These are phyloP conservation scores for Stratiomys singularior DNA, from an alignment of 2,888 invertebrate genomes.

Conservation along the genomic window DNA sequence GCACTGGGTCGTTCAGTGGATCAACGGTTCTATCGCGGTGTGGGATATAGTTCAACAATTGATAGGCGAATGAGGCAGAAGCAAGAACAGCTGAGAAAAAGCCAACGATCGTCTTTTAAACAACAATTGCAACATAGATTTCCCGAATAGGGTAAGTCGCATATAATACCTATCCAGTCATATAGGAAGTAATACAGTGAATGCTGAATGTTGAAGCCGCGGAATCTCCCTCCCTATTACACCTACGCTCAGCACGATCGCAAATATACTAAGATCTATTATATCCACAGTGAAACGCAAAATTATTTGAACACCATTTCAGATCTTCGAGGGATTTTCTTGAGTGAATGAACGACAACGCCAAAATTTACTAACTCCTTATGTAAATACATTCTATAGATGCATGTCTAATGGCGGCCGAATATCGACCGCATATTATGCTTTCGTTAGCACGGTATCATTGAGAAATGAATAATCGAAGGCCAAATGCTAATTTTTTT, in stretches of 20 bases:
- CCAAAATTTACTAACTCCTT: too few relatives aligned
- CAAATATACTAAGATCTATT: not conserved
- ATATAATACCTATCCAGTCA: not conserved
- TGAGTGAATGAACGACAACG: too few relatives aligned
- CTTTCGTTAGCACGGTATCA: not conserved
- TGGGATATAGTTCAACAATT: slow-evolving; percentile 31
- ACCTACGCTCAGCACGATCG: not conserved
- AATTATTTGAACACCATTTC: not conserved
- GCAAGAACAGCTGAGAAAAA: slow-evolving; percentile 6
- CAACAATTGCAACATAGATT: slow-evolving; percentile 34
- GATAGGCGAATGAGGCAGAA: slow-evolving; percentile 9
- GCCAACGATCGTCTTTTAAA: not conserved
- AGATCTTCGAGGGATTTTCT: not conserved
- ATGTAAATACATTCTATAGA: too few relatives aligned
- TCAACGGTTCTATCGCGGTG: slow-evolving; percentile 18
- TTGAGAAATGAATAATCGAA: not conserved
- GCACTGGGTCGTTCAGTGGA: too few relatives aligned
- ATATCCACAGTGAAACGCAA: not conserved
- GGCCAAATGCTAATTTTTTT: not conserved
- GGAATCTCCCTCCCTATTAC: slow-evolving; percentile 32
- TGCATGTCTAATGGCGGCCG: too few relatives aligned
- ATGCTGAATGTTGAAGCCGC: slow-evolving; percentile 21
- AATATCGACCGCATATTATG: too few relatives aligned
- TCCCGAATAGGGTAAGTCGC: slow-evolving; percentile 32
- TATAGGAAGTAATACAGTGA: slow-evolving; percentile 35